These are phyloP conservation scores for Caenorhabditis latens DNA, from an alignment of 1,140 invertebrate species.

Conservation along the genomic window DNA sequence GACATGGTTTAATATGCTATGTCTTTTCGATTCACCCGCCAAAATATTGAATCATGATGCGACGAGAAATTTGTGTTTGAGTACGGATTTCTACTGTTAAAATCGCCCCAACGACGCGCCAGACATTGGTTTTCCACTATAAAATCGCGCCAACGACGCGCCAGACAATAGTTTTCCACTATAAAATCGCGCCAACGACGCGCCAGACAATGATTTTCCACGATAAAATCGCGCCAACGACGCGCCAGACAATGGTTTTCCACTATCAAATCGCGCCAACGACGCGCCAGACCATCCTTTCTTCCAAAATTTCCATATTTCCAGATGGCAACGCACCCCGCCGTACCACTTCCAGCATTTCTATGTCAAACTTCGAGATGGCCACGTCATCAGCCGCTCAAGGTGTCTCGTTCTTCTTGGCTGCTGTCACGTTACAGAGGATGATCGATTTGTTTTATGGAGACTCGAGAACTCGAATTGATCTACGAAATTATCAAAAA, in stretches of 20 bases:
- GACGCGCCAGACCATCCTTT: too few relatives aligned
- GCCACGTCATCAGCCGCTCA: constrained; percentile 46
- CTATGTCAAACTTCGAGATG: constrained; percentile 5
- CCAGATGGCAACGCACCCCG: constrained; percentile 42
- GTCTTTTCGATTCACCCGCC: constrained; percentile 55
- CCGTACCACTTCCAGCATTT: constrained; percentile 7
- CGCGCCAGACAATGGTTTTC: too few relatives aligned
- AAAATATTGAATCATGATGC: constrained; percentile 58
- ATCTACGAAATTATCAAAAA: constrained; percentile 30
- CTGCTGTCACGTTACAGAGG: constrained; percentile 69
- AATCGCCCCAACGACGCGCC: not conserved
- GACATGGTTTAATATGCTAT: constrained; percentile 63
- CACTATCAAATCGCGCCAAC: not conserved
- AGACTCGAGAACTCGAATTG: constrained; percentile 49
- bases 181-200: not conserved
- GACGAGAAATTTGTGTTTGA: constrained; percentile 39
- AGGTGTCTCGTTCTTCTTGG: constrained; percentile 71
- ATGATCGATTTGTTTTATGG: constrained; percentile 77
- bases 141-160: not conserved
- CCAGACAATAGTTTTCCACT: too few relatives aligned
- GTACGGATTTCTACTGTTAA: constrained; percentile 30
- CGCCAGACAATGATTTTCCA: too few relatives aligned
- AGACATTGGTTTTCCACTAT: too few relatives aligned
- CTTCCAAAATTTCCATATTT: not conserved
- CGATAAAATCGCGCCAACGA: not conserved